phyloP scores from a whole-genome alignment of 2,113 vertebrate species.

The Zapus hudsonius region DNA sequence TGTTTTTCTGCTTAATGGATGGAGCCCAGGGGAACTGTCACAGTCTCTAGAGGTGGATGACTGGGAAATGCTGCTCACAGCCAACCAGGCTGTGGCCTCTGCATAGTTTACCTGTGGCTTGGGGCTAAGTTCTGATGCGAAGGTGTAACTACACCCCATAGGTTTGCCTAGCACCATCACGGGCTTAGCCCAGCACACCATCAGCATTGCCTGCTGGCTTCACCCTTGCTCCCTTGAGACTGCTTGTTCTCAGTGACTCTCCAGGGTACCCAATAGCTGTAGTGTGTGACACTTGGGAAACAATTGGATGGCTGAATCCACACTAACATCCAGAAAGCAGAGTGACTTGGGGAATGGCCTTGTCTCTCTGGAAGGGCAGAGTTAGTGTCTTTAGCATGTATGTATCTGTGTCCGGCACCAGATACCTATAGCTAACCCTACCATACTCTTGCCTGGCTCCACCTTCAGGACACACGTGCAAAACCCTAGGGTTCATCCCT shows the following conservation, averaged over 20 bases:
- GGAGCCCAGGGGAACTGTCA: background rate
- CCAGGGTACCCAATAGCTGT: no score
- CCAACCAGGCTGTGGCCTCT: background rate
- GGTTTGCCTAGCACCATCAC: fast-evolving
- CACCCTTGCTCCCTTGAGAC: fast-evolving
- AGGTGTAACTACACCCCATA: fast-evolving
- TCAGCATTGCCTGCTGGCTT: background rate
- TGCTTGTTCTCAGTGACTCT: background rate
- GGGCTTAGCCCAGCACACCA: background rate
- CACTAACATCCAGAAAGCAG: background rate
- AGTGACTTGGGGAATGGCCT: background rate
- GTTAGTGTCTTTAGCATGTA: fast-evolving
- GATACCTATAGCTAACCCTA: fast-evolving
- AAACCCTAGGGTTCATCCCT: background rate
- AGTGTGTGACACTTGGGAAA: background rate
- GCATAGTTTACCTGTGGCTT: background rate
- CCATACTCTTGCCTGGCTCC: background rate
- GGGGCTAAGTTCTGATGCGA: background rate
- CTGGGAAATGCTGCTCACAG: background rate
- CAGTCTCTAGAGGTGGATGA: fast-evolving
- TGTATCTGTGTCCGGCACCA: background rate
- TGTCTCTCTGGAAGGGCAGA: background rate
- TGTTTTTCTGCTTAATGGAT: background rate
- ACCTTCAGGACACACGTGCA: background rate
- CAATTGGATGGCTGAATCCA: no score